Evolutionary conservation across 2,888 invertebrate species (phyloP), one percentile per base, ranked within the genome.

Genomic region (Drosophila setosimentum): DNA sequence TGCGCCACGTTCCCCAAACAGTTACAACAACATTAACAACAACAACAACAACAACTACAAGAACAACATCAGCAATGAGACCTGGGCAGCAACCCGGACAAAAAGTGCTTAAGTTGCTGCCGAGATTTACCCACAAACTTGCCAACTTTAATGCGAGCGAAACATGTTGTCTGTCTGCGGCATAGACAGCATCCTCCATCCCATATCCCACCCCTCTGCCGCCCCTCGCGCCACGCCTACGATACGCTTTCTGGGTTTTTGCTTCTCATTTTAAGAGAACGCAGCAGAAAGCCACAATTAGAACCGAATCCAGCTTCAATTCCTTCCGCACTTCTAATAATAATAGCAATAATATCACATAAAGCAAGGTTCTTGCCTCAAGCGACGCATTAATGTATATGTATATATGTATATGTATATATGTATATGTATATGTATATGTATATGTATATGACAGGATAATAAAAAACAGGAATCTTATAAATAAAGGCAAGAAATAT

Each of bases 1-100:
- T 48, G 73, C 48, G 73, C 73, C 85, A 87, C 87, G 82, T 83
- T 76, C 60, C 82, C 85, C 82, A 82, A 83, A 79, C 76, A 82
- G 72, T 69, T 72, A 69, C 85, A 83, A 68, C 79, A 79, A 71
- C 76, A 78, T 69, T 57, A 58, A 58, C 80, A 68, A 45, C 51
- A 67, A 42, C 42, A 68, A 32, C 53, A 64, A 57, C 16, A 32
- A 8, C 10, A 40, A 4, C 49, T 57, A 40, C 45, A 63, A 37
- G 51, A 49, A 37, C 70, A 82, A 53, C 57, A 71, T 59, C 68
- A 74, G 62, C 69, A 66, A 54, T 51, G 42, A 32, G 60, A 32
- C 45, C 45, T 16, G 24, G 24, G 24, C 45, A 45, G 16, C 45
- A 45, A 24, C 24, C 67, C 55, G 54, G 64, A 37, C 64, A 50